Evolutionary conservation across 2,797 vertebrate species (phyloP).

Genomic region (Ceyx erithaca): DNA sequence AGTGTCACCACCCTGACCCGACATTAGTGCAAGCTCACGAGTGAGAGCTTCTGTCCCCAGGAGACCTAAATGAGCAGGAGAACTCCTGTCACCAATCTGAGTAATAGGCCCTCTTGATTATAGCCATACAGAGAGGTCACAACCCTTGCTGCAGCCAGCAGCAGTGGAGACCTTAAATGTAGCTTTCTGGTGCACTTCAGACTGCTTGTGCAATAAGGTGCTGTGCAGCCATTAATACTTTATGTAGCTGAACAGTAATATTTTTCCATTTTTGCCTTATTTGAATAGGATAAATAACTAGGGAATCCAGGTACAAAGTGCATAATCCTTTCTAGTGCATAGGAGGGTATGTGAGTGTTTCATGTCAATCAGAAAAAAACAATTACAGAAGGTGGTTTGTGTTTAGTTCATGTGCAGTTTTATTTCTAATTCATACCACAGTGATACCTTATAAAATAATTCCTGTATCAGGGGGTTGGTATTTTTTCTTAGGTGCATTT

Average conservation of each 20-base stretch:
- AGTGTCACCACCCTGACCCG: accelerated
- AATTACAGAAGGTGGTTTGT: accelerated
- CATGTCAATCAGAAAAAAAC: accelerated
- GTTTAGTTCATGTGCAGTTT: background rate
- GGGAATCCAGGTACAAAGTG: background rate
- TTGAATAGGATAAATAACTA: background rate
- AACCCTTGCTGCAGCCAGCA: background rate
- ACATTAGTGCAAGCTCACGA: accelerated
- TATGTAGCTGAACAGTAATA: background rate
- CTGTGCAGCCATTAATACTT: background rate
- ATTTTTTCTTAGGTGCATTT: background rate
- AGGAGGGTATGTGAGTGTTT: background rate
- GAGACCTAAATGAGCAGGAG: background rate
- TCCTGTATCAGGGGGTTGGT: background rate
- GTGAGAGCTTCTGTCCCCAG: background rate
- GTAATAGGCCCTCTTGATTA: background rate
- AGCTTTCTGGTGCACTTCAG: background rate
- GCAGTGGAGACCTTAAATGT: accelerated
- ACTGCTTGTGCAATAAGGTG: background rate
- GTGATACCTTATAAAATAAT: accelerated
- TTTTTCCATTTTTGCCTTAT: background rate
- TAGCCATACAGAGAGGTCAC: background rate
- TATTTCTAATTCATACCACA: background rate
- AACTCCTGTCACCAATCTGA: background rate
- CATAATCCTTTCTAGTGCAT: background rate